Conservation (phyloP, 2,888 invertebrate genomes). For the Escarpia spicata region DNA sequence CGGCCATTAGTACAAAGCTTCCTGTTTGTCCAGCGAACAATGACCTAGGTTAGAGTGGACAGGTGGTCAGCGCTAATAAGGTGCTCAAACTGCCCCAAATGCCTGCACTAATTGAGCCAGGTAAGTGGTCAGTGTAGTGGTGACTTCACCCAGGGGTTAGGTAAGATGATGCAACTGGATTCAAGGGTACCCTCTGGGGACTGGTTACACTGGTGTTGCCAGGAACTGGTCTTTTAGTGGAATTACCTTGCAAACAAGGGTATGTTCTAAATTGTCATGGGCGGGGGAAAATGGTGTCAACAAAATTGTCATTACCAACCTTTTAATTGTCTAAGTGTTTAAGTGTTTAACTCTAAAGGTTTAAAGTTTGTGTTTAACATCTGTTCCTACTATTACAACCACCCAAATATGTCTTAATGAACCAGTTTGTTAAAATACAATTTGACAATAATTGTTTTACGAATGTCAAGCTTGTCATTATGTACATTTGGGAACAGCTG, state of each 20-base stretch:
- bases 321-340: not conserved
- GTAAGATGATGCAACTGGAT: not conserved
- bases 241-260: not conserved
- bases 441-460: too few relatives aligned
- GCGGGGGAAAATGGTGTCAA: not conserved
- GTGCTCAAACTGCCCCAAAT: not conserved
- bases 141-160: constrained; percentile 12
- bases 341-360: not conserved
- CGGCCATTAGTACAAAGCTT: not conserved
- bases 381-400: too few relatives aligned
- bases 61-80: not conserved
- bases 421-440: too few relatives aligned
- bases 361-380: not conserved
- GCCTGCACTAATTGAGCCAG: not conserved
- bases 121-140: not conserved
- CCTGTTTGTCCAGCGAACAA: not conserved
- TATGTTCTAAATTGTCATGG: not conserved
- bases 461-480: too few relatives aligned
- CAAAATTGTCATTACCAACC: not conserved
- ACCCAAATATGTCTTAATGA: too few relatives aligned
- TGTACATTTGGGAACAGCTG: too few relatives aligned
- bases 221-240: not conserved
- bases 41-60: not conserved
- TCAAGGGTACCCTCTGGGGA: not conserved
- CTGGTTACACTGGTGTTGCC: not conserved